A percentile compares a stretch with the other conserved stretches of the same genome.
These are phyloP conservation scores for Oncorhynchus keta DNA, from an alignment of 2,113 vertebrate species.

Conservation along the genomic window DNA sequence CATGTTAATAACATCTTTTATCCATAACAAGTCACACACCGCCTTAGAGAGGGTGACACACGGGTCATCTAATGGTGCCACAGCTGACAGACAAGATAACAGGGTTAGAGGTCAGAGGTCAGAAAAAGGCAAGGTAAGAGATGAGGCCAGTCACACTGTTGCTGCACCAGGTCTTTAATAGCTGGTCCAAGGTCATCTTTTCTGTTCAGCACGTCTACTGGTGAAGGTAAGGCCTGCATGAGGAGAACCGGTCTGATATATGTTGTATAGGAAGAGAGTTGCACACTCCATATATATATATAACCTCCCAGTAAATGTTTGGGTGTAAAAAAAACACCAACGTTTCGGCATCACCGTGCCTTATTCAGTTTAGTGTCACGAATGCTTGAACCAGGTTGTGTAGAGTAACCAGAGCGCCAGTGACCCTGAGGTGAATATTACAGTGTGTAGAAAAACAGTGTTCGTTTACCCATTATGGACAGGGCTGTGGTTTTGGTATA, in stretches of 20 bases:
- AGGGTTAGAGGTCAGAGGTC: not conserved
- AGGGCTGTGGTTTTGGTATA: too few relatives aligned
- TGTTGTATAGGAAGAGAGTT: not conserved
- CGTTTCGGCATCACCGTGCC: too few relatives aligned
- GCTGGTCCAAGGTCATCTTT: not conserved
- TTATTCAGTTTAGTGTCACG: too few relatives aligned
- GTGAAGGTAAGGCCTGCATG: not conserved
- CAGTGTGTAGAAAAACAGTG: slow-evolving; percentile 45
- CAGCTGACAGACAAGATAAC: not conserved
- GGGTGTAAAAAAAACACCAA: too few relatives aligned
- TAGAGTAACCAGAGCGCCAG: slow-evolving; percentile 14
- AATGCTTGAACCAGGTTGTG: too few relatives aligned
- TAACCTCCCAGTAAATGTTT: too few relatives aligned
- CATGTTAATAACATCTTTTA: not conserved
- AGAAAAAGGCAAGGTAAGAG: not conserved
- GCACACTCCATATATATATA: too few relatives aligned
- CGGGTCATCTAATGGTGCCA: not conserved
- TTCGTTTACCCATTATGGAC: slow-evolving; percentile 55
- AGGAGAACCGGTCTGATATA: not conserved
- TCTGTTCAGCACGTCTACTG: not conserved
- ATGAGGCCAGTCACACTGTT: not conserved
- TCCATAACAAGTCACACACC: not conserved
- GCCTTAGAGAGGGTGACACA: not conserved
- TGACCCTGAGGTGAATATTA: slow-evolving; percentile 59
- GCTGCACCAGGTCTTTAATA: not conserved